phyloP scores from a whole-genome alignment of 2,113 vertebrate species.

The Silurus glanis region DNA sequence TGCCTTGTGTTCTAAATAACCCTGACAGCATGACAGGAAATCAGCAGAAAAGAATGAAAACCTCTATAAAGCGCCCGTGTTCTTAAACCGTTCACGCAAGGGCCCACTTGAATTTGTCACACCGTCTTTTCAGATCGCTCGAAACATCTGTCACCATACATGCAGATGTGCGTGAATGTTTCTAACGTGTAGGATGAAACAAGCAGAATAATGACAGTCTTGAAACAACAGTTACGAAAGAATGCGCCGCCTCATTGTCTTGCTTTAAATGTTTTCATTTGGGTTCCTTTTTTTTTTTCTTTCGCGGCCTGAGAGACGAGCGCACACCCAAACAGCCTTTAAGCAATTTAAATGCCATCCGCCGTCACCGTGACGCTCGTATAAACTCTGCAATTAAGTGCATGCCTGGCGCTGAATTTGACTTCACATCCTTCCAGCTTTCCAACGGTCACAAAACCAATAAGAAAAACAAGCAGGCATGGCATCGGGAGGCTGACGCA shows the following conservation, averaged over 20 bases:
- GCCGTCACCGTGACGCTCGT: constrained; percentile 37
- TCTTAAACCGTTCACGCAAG: constrained; percentile 45
- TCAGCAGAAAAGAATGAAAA: constrained; percentile 53
- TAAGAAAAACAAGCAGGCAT: constrained; percentile 4
- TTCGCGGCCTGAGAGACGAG: constrained; percentile 38
- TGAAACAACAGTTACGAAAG: constrained; percentile 32
- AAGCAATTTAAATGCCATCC: constrained; percentile 53
- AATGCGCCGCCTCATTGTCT: constrained; percentile 42
- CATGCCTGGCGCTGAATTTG: constrained; percentile 14
- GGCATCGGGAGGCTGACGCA: background rate
- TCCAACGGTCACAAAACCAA: background rate
- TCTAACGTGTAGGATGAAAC: constrained; percentile 36
- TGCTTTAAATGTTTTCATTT: constrained; percentile 44
- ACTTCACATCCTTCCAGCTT: constrained; percentile 25
- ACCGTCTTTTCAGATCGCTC: constrained; percentile 56
- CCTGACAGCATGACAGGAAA: constrained; percentile 56
- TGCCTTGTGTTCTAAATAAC: constrained; percentile 57
- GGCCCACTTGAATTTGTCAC: constrained; percentile 64
- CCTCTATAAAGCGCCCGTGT: constrained; percentile 48
- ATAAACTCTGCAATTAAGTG: constrained; percentile 52
- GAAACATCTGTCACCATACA: constrained; percentile 62
- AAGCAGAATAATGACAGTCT: constrained; percentile 37
- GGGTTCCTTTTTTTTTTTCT: background rate
- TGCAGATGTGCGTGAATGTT: background rate
- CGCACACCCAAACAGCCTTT: constrained; percentile 43